Conservation (phyloP, 2,113 vertebrate species). For the Chascanopsetta lugubris region DNA sequence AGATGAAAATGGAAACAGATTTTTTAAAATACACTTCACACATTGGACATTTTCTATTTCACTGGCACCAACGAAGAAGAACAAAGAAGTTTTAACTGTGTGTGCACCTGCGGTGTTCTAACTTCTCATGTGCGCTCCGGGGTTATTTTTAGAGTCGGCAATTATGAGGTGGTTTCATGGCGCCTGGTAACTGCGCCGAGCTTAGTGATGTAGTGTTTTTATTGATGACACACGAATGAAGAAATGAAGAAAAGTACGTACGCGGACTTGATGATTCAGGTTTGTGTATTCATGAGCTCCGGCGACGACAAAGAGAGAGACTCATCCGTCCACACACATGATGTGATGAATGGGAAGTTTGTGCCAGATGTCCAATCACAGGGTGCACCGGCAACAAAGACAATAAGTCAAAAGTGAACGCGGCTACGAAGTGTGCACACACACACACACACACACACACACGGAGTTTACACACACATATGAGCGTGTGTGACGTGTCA, state of each 20-base stretch:
- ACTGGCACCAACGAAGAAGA: too few species aligned
- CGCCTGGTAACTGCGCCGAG: not conserved
- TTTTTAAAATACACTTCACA: too few species aligned
- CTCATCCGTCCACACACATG: not conserved
- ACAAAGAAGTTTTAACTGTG: not conserved
- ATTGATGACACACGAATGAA: not conserved
- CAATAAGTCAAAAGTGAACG: constrained; percentile 24
- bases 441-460: not conserved
- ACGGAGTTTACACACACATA: constrained; percentile 10
- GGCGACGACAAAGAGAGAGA: not conserved
- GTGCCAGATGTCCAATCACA: constrained; percentile 24
- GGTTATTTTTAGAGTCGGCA: not conserved
- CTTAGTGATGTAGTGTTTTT: not conserved
- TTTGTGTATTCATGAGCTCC: constrained; percentile 10
- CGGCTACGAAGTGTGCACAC: not conserved
- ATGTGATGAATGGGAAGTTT: constrained; percentile 32
- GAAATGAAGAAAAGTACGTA: not conserved
- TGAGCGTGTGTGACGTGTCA: not conserved
- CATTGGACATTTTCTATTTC: too few species aligned
- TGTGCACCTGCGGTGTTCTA: not conserved
- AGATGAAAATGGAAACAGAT: too few species aligned
- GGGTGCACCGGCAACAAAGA: constrained; percentile 21
- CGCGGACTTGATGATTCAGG: not conserved
- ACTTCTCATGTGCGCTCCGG: not conserved
- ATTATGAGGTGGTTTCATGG: not conserved